A percentile compares a stretch with the other conserved stretches of the same genome.
Evolutionary conservation across 2,113 vertebrate species (phyloP).

Genomic region (Mobula birostris): DNA sequence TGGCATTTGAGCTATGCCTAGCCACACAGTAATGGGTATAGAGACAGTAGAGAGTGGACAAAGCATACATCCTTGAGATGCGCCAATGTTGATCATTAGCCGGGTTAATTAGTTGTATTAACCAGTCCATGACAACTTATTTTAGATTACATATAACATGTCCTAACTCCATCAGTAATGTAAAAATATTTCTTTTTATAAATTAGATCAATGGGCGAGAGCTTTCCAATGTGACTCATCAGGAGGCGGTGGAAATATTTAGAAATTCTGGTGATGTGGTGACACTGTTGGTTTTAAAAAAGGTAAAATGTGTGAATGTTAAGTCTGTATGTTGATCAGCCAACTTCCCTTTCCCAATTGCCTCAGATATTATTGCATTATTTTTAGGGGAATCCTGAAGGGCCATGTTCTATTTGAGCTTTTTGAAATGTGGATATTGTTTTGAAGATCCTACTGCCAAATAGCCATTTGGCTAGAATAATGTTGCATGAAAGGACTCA

Average conservation of each 20-base stretch:
- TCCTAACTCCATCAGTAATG: no score
- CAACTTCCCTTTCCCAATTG: not conserved
- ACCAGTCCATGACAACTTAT: not conserved
- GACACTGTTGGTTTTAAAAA: conserved; percentile 71
- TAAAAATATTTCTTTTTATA: not conserved
- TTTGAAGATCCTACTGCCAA: not conserved
- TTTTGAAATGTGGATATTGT: not conserved
- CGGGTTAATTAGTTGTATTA: not conserved
- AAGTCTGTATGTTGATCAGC: not conserved
- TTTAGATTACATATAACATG: not conserved
- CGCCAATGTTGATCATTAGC: no score
- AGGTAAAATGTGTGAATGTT: conserved; percentile 51
- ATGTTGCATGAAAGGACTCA: not conserved
- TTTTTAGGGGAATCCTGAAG: not conserved
- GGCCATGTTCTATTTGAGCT: not conserved
- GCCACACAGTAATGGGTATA: no score
- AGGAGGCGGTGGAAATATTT: conserved; percentile 77
- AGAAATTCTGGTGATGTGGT: conserved; percentile 73
- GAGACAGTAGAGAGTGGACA: no score
- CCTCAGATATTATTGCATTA: not conserved
- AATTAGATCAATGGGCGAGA: conserved; percentile 75
- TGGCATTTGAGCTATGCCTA: no score
- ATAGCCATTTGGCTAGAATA: not conserved
- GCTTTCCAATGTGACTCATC: conserved; percentile 69
- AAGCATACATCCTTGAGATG: no score